Evolutionary conservation across 2,888 invertebrate genomes (phyloP).

Genomic region (Thymelicus lineola): DNA sequence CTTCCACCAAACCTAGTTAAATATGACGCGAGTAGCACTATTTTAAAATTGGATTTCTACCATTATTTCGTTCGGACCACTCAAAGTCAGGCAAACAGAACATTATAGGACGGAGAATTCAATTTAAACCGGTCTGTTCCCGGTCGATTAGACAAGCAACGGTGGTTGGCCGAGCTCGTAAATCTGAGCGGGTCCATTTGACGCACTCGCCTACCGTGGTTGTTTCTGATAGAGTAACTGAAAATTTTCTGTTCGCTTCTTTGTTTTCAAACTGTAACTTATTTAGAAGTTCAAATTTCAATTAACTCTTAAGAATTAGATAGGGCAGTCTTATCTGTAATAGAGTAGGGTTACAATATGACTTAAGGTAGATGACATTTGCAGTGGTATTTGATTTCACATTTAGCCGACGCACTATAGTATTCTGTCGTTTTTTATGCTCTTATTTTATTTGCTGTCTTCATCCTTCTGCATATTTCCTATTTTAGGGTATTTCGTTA

Average conservation of each 20-base stretch:
- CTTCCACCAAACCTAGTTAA: not conserved
- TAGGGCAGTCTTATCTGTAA: too few species aligned
- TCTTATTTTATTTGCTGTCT: too few species aligned
- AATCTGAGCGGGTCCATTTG: slow-evolving; percentile 23
- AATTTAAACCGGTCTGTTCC: slow-evolving; percentile 27
- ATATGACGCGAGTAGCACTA: not conserved
- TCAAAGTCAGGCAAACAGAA: slow-evolving; percentile 17
- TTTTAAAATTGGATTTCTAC: slow-evolving; percentile 5
- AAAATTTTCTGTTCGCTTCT: not conserved
- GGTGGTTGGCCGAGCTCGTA: slow-evolving; percentile 27
- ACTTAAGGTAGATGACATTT: too few species aligned
- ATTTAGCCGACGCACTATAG: too few species aligned
- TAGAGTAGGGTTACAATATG: too few species aligned
- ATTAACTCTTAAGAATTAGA: too few species aligned
- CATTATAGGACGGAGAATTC: slow-evolving; percentile 29
- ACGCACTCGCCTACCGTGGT: slow-evolving; percentile 8
- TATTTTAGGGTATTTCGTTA: too few species aligned
- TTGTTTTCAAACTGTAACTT: not conserved
- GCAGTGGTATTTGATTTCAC: too few species aligned
- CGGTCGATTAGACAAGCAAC: slow-evolving; percentile 34
- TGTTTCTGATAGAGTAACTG: slow-evolving; percentile 9
- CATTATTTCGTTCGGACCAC: not conserved
- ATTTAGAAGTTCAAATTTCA: too few species aligned
- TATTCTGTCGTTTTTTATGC: too few species aligned
- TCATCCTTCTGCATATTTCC: too few species aligned